A percentile compares a stretch with the other conserved stretches of the same genome.
phyloP scores from a whole-genome alignment of 2,888 invertebrate genomes.

The Teleiodes luculella region DNA sequence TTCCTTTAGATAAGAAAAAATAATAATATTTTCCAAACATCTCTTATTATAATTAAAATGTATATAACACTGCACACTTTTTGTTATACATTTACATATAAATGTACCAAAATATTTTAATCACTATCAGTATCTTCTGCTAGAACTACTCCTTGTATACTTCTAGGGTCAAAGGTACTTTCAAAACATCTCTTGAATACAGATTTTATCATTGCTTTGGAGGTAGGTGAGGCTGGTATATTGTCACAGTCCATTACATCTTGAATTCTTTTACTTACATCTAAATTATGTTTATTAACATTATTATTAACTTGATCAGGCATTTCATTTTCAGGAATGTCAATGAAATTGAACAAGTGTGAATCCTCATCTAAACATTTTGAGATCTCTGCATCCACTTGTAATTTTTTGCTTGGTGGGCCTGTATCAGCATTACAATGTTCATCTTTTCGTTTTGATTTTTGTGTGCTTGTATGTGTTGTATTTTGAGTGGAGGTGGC shows the following conservation, averaged over 20 bases:
- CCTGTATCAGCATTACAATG: slow-evolving; percentile 26
- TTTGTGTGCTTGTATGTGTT: slow-evolving; percentile 37
- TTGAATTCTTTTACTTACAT: slow-evolving; percentile 18
- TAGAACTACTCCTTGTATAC: slow-evolving; percentile 78
- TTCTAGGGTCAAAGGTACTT: slow-evolving; percentile 82
- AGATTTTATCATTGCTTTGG: slow-evolving; percentile 77
- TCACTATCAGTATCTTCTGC: slow-evolving; percentile 85
- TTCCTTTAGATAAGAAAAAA: slow-evolving; percentile 24
- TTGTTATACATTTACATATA: background rate
- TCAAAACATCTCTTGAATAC: slow-evolving; percentile 87
- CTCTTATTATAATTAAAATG: too few relatives aligned
- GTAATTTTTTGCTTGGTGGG: slow-evolving; percentile 57
- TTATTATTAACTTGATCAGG: slow-evolving; percentile 22
- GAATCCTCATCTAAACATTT: slow-evolving; percentile 71
- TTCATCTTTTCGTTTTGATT: slow-evolving; percentile 48
- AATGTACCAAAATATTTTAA: background rate
- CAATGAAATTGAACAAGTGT: slow-evolving; percentile 68
- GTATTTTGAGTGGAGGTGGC: slow-evolving; percentile 61
- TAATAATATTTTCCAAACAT: slow-evolving; percentile 18
- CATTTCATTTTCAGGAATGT: slow-evolving; percentile 53
- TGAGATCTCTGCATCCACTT: slow-evolving; percentile 56
- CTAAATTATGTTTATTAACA: slow-evolving; percentile 25
- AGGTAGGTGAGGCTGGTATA: slow-evolving; percentile 80
- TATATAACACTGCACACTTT: too few relatives aligned
- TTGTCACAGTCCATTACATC: slow-evolving; percentile 61